Evolutionary conservation across 2,797 vertebrate genomes (phyloP).

Genomic region (Myotis pilosus): DNA sequence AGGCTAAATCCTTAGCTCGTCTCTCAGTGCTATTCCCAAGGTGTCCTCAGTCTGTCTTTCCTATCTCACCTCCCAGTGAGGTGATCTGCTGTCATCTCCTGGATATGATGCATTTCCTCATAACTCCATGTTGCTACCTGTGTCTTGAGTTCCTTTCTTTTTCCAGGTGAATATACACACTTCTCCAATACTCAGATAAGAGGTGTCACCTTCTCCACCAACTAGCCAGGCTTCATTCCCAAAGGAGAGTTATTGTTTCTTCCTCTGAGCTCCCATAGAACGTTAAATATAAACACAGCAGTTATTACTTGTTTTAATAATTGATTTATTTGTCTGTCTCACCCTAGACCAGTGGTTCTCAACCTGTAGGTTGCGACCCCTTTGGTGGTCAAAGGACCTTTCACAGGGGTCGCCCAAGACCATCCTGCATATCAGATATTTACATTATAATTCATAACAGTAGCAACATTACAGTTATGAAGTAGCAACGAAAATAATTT

Average conservation of each 20-base stretch:
- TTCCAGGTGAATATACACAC: not conserved
- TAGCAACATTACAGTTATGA: too few species aligned
- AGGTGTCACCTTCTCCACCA: not conserved
- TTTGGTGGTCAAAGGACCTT: too few species aligned
- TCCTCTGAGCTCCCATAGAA: not conserved
- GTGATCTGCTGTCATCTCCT: not conserved
- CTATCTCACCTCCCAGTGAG: not conserved
- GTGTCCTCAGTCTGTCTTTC: not conserved
- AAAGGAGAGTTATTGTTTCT: not conserved
- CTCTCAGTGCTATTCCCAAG: not conserved
- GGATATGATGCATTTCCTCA: not conserved
- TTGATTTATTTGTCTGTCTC: not conserved
- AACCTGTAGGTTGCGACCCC: too few species aligned
- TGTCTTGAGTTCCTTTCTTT: not conserved
- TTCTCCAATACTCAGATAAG: not conserved
- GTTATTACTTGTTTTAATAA: not conserved
- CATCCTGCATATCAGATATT: too few species aligned
- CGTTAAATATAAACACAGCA: not conserved
- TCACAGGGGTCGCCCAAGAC: too few species aligned
- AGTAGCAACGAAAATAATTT: too few species aligned
- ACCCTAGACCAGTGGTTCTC: not conserved
- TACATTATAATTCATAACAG: too few species aligned
- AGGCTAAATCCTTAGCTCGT: not conserved
- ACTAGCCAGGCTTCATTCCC: not conserved
- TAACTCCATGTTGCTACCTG: not conserved